These are phyloP conservation scores for Nixonia krombeini DNA, from an alignment of 1,140 invertebrate species.

Conservation along the genomic window DNA sequence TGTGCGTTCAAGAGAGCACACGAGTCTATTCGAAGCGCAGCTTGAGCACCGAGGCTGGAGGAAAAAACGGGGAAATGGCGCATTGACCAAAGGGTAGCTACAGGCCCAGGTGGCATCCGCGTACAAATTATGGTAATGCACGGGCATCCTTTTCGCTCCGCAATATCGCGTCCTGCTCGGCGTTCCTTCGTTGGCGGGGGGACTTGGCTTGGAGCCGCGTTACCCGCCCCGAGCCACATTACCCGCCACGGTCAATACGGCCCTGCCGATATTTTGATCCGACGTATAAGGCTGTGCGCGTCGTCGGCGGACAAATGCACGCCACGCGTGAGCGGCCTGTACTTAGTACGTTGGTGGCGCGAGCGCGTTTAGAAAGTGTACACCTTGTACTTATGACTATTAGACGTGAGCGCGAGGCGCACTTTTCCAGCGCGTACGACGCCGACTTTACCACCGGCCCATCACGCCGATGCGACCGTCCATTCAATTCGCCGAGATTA, in stretches of 20 bases:
- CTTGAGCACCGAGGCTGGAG: no score
- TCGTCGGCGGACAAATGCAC: conserved; percentile 25
- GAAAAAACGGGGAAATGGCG: conserved; percentile 5
- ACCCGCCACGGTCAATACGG: no score
- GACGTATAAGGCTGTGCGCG: no score
- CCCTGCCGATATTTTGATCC: no score
- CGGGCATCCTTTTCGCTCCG: conserved; percentile 15
- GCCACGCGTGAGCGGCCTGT: conserved; percentile 26
- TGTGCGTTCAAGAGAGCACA: no score
- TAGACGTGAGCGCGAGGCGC: no score
- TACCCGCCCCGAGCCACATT: no score
- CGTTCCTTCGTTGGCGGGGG: no score
- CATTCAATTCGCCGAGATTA: conserved; percentile 24
- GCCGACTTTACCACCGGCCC: conserved; percentile 23
- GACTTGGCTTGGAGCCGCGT: no score
- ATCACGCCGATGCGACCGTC: conserved; percentile 27
- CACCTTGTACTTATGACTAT: conserved; percentile 16
- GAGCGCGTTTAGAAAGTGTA: conserved; percentile 30
- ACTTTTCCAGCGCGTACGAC: conserved; percentile 12
- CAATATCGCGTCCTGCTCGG: no score
- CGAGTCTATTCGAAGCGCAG: no score
- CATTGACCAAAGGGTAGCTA: conserved; percentile 44
- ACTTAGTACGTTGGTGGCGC: no score
- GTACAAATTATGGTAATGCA: conserved; percentile 59
- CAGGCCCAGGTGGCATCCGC: conserved; percentile 54